Evolutionary conservation across 2,888 invertebrate genomes (phyloP).

Genomic region (Dorcus parallelipipedus): DNA sequence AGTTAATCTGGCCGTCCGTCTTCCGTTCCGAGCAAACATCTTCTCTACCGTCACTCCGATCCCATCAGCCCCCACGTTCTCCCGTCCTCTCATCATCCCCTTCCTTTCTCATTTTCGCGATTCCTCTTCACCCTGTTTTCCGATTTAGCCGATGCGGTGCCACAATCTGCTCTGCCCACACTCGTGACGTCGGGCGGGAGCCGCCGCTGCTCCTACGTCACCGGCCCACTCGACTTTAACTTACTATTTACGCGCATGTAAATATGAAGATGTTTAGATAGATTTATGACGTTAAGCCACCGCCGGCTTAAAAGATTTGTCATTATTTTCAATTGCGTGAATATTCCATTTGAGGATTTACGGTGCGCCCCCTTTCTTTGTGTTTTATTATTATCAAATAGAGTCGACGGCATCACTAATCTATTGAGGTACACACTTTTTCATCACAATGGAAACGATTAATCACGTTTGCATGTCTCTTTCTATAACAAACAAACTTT

Average conservation of each 20-base stretch:
- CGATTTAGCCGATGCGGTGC: slow-evolving; percentile 18
- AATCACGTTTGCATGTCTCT: too few species aligned
- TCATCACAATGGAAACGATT: too few species aligned
- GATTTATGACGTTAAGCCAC: slow-evolving; percentile 1
- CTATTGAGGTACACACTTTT: too few species aligned
- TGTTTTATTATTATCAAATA: too few species aligned
- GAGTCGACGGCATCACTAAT: too few species aligned
- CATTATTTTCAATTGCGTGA: too few species aligned
- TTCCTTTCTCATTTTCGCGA: neutral
- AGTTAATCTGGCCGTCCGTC: slow-evolving; percentile 35
- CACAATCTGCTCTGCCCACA: slow-evolving; percentile 32
- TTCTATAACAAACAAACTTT: too few species aligned
- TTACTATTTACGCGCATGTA: neutral
- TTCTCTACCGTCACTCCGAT: slow-evolving; percentile 15
- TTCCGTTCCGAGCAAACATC: slow-evolving; percentile 28
- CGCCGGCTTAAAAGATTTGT: slow-evolving; percentile 1
- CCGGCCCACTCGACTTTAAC: slow-evolving; percentile 17
- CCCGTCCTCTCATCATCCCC: neutral
- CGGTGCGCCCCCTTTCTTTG: too few species aligned
- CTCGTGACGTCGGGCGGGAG: slow-evolving; percentile 23
- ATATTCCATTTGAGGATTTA: too few species aligned
- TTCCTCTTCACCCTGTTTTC: neutral
- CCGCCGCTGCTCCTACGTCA: slow-evolving; percentile 19
- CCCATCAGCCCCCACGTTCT: neutral
- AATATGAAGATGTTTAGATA: neutral